Conservation (phyloP, 2,888 invertebrate genomes). For the Ophion ventricosus region DNA sequence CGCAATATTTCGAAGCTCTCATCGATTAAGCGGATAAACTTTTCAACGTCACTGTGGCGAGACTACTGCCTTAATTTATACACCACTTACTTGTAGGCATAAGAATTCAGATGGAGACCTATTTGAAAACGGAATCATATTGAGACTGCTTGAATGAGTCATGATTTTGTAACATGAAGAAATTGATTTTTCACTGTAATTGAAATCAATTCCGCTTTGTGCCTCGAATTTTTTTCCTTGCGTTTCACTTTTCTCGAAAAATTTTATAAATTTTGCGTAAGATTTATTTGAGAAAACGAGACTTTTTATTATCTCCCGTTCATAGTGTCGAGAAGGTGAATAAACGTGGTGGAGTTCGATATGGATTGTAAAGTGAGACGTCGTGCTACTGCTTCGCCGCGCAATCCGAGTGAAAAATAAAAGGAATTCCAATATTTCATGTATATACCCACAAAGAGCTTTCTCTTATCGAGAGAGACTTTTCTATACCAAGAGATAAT, state of each 20-base stretch:
- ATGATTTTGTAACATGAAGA: neutral
- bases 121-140: neutral
- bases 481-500: constrained; percentile 44
- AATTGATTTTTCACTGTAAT: neutral
- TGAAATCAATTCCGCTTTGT: neutral
- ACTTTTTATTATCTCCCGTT: constrained; percentile 32
- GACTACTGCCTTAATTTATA: too few species aligned
- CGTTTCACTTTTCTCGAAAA: neutral
- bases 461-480: constrained; percentile 23
- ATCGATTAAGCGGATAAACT: too few species aligned
- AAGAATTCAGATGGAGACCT: too few species aligned
- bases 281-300: constrained; percentile 37
- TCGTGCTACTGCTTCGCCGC: neutral
- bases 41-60: too few species aligned
- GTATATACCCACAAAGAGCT: constrained; percentile 33
- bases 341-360: constrained; percentile 34
- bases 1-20: too few species aligned
- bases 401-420: constrained; percentile 17
- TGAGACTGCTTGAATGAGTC: neutral
- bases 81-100: too few species aligned
- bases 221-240: neutral
- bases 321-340: constrained; percentile 30
- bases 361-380: constrained; percentile 42
- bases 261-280: constrained; percentile 18
- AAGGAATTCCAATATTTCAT: constrained; percentile 59